These are phyloP conservation scores for Drosophila erecta DNA, from an alignment of 1,140 invertebrate genomes.

Conservation along the genomic window DNA sequence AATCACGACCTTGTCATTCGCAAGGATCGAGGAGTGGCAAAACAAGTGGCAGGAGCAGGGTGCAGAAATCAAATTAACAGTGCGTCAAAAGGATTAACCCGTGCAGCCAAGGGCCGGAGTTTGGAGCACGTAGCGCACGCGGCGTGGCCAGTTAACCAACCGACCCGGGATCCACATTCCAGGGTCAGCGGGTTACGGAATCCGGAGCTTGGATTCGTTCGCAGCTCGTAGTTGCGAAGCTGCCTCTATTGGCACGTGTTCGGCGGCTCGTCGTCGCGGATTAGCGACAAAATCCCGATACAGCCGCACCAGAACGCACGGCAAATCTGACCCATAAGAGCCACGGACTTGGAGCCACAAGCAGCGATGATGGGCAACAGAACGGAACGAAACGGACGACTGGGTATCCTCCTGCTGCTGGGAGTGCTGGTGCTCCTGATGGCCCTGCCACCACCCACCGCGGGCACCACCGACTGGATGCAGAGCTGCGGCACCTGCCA, in stretches of 20 bases:
- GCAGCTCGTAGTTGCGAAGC: not conserved
- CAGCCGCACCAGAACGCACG: not conserved
- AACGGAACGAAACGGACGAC: not conserved
- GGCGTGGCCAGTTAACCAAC: constrained; percentile 9
- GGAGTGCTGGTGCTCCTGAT: constrained; percentile 14
- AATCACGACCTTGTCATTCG: constrained; percentile 64
- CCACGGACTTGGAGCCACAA: not conserved
- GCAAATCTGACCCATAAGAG: not conserved
- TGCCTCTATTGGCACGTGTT: constrained; percentile 11
- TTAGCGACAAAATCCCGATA: constrained; percentile 14
- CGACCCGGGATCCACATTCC: not conserved
- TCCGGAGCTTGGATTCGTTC: not conserved
- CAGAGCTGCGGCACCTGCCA: constrained; percentile 87
- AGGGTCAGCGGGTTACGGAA: not conserved
- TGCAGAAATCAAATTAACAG: constrained; percentile 60
- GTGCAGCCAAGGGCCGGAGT: not conserved
- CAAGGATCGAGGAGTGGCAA: constrained; percentile 7
- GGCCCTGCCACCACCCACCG: constrained; percentile 7
- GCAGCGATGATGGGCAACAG: not conserved
- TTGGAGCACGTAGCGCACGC: constrained; percentile 33
- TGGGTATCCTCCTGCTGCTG: not conserved
- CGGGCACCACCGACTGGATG: constrained; percentile 86
- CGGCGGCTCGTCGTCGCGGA: constrained; percentile 9
- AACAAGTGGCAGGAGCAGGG: not conserved
- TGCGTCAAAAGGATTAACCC: constrained; percentile 48